Evolutionary conservation across 2,113 vertebrate genomes (phyloP).

Genomic region (Hemichromis elongatus): DNA sequence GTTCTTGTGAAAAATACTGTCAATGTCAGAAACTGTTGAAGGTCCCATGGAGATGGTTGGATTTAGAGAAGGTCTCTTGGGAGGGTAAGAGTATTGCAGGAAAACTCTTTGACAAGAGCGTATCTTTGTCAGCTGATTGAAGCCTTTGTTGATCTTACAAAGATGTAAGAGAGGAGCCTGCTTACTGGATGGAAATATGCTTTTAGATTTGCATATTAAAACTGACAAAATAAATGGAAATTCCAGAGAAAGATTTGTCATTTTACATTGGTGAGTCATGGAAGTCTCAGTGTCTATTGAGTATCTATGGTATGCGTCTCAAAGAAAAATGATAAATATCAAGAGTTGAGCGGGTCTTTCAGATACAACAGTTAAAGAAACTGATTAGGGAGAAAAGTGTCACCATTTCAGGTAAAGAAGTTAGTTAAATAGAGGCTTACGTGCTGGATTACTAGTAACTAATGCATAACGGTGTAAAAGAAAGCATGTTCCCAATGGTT

Average conservation of each 20-base stretch:
- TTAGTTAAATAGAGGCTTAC: neutral
- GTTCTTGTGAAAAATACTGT: neutral
- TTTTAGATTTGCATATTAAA: neutral
- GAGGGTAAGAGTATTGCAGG: neutral
- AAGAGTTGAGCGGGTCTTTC: neutral
- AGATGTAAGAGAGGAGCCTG: neutral
- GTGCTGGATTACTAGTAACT: neutral
- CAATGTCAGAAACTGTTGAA: neutral
- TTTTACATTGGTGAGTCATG: neutral
- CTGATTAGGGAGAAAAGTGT: neutral
- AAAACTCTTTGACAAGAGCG: neutral
- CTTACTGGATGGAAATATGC: neutral
- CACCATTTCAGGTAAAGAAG: neutral
- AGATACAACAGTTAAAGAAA: neutral
- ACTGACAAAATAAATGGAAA: neutral
- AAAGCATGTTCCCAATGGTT: neutral
- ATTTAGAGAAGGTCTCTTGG: neutral
- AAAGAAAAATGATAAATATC: neutral
- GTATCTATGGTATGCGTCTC: neutral
- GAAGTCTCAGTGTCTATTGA: neutral
- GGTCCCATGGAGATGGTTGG: neutral
- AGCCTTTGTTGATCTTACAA: neutral
- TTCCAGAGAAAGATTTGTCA: neutral
- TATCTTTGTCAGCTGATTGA: neutral
- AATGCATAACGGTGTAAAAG: neutral